Evolutionary conservation across 64 coral and sea anemone species (phyloP).

Genomic region (Actinia equina): DNA sequence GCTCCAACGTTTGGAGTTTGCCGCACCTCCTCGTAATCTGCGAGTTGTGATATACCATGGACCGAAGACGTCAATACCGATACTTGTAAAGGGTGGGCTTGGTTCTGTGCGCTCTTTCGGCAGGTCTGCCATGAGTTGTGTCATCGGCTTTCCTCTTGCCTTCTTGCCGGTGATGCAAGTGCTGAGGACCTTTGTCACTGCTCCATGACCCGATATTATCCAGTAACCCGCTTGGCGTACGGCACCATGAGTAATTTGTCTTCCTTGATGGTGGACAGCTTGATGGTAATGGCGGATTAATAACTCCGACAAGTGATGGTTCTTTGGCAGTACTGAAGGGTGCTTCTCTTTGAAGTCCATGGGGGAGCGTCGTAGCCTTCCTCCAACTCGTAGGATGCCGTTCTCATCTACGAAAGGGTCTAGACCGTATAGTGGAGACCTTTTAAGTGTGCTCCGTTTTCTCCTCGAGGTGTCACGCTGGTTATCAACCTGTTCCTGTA

Average conservation of each 20-base stretch:
- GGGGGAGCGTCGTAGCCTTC: constrained; percentile 26
- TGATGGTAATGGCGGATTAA: constrained; percentile 29
- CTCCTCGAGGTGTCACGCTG: neutral
- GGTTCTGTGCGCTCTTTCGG: constrained; percentile 23
- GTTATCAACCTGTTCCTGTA: neutral
- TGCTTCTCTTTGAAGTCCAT: constrained; percentile 39
- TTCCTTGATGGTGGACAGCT: constrained; percentile 27
- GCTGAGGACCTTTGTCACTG: neutral
- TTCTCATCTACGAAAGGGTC: constrained; percentile 36
- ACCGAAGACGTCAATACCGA: constrained; percentile 33
- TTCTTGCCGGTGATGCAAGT: constrained; percentile 32
- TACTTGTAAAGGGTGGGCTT: constrained; percentile 16
- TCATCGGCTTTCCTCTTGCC: constrained; percentile 12
- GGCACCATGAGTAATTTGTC: constrained; percentile 26
- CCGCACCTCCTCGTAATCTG: constrained; percentile 12
- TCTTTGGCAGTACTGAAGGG: constrained; percentile 22
- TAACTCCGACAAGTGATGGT: constrained; percentile 21
- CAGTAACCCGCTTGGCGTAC: constrained; percentile 39
- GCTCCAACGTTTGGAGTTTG: constrained; percentile 34
- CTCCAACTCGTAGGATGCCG: constrained; percentile 26
- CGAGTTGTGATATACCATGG: constrained; percentile 22
- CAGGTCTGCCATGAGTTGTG: constrained; percentile 39
- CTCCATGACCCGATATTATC: constrained; percentile 22
- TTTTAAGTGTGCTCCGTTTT: neutral
- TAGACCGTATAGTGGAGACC: neutral